phyloP scores from a whole-genome alignment of 2,888 invertebrate species.

The Ischnura elegans region DNA sequence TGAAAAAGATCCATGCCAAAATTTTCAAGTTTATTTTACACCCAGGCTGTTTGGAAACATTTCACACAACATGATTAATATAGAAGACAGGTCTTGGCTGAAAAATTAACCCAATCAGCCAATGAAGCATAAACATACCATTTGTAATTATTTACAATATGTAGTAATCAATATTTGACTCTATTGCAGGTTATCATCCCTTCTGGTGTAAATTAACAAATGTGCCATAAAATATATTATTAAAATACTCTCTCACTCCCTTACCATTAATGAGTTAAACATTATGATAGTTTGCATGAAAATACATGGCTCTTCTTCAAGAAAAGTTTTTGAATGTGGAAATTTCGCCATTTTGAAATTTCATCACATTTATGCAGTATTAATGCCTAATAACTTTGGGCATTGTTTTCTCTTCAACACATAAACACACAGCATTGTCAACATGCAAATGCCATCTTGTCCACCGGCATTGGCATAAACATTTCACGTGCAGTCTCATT shows the following conservation, averaged over 20 bases:
- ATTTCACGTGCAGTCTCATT: not conserved
- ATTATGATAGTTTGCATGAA: slow-evolving; percentile 28
- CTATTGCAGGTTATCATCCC: slow-evolving; percentile 15
- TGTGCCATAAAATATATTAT: slow-evolving; percentile 44
- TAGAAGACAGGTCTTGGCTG: slow-evolving; percentile 26
- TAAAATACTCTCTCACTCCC: slow-evolving; percentile 22
- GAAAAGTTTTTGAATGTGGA: slow-evolving; percentile 3
- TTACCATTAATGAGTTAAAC: slow-evolving; percentile 34
- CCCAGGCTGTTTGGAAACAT: slow-evolving; percentile 35
- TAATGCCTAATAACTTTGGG: not conserved
- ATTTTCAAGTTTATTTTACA: slow-evolving; percentile 25
- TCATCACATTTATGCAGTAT: not conserved
- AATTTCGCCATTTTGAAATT: not conserved
- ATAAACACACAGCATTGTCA: slow-evolving; percentile 9
- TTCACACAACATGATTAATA: slow-evolving; percentile 26
- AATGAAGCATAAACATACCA: slow-evolving; percentile 38
- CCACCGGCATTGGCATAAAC: not conserved
- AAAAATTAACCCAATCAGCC: slow-evolving; percentile 13
- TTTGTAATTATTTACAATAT: slow-evolving; percentile 25
- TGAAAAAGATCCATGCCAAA: slow-evolving; percentile 8
- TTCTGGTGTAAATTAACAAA: slow-evolving; percentile 31
- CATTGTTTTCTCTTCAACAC: slow-evolving; percentile 9
- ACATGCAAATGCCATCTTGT: not conserved
- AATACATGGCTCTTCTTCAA: slow-evolving; percentile 18
- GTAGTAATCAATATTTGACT: slow-evolving; percentile 8